Percentiles rank a stretch among this genome's conserved stretches.
Conservation (phyloP, 2,113 vertebrate genomes). For the Pionites leucogaster region DNA sequence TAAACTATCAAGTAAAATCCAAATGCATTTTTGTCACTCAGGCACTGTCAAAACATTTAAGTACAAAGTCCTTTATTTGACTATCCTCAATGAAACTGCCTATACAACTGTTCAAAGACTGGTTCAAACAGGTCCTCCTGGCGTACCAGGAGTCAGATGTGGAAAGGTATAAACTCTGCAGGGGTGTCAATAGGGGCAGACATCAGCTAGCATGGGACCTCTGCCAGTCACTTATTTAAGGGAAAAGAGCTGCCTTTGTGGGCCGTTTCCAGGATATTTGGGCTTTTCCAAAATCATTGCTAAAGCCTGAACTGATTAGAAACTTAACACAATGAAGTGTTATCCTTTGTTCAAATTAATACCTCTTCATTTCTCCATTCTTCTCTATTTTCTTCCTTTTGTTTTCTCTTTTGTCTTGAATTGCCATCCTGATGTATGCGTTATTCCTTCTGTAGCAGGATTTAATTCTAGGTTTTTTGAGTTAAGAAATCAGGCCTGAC, state of each 20-base stretch:
- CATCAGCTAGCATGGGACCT: background rate
- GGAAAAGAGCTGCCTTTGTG: background rate
- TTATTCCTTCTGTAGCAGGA: background rate
- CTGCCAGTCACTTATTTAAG: background rate
- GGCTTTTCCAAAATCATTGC: background rate
- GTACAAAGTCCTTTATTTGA: background rate
- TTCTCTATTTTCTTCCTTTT: background rate
- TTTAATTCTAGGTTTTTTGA: background rate
- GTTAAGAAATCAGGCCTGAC: background rate
- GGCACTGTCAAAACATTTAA: background rate
- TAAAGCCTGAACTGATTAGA: background rate
- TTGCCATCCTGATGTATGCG: background rate
- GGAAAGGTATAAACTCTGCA: background rate
- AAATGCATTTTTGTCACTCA: background rate
- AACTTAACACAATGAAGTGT: background rate
- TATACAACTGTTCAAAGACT: background rate
- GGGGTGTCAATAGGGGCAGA: background rate
- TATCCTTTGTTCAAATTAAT: background rate
- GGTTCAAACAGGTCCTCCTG: background rate
- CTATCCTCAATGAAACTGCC: background rate
- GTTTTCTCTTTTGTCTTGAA: background rate
- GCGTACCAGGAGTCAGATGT: background rate
- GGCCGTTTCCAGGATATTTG: background rate
- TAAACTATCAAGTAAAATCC: background rate
- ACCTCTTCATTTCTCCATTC: background rate